Conservation (phyloP, 1,140 invertebrate genomes). For the Argopecten irradians region DNA sequence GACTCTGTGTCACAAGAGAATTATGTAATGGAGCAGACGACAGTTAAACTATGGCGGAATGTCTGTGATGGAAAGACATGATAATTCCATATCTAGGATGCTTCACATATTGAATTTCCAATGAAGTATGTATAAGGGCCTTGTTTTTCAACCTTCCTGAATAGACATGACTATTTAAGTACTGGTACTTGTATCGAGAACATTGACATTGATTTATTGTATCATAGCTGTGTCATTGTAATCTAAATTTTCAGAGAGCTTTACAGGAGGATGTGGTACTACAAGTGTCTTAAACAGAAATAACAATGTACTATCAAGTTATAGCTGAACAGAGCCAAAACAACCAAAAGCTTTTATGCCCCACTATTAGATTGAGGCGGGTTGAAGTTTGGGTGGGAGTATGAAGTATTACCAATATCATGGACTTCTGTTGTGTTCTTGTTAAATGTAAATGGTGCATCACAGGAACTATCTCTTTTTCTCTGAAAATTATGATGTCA, state of each 20-base stretch:
- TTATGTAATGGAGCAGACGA: slow-evolving; percentile 21
- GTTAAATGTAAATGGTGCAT: too few relatives aligned
- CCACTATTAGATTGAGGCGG: too few relatives aligned
- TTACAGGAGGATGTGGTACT: too few relatives aligned
- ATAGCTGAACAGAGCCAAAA: too few relatives aligned
- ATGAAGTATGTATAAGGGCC: neutral
- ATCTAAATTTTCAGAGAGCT: neutral
- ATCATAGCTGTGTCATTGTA: neutral
- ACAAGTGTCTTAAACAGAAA: too few relatives aligned
- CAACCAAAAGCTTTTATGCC: too few relatives aligned
- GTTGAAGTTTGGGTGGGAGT: too few relatives aligned
- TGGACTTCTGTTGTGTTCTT: too few relatives aligned
- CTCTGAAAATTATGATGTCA: too few relatives aligned
- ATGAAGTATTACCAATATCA: too few relatives aligned
- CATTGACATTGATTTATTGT: neutral
- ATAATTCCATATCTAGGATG: neutral
- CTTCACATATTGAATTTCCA: neutral
- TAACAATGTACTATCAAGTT: too few relatives aligned
- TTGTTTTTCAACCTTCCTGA: neutral
- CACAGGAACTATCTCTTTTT: too few relatives aligned
- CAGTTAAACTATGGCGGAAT: neutral
- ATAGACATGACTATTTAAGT: neutral
- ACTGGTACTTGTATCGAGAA: neutral
- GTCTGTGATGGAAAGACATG: neutral
- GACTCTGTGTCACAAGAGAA: neutral